phyloP scores from a whole-genome alignment of 2,888 invertebrate species.

The Pteria penguin region DNA sequence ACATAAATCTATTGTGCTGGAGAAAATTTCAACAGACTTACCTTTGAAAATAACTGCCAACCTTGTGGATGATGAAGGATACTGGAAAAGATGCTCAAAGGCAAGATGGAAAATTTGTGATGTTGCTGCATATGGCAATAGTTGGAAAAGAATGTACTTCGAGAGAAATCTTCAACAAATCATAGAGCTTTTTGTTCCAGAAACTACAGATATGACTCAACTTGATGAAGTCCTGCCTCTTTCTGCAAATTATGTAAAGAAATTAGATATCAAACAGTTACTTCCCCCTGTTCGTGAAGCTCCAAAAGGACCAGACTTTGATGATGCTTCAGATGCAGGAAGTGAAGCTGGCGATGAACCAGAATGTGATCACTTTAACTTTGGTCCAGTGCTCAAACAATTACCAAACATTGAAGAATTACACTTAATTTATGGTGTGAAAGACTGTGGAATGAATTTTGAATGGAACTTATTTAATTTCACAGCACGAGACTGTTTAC shows the following conservation, averaged over 20 bases:
- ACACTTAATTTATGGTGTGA: slow-evolving; percentile 78
- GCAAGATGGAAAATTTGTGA: slow-evolving; percentile 79
- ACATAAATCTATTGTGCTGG: slow-evolving; percentile 76
- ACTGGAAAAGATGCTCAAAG: slow-evolving; percentile 79
- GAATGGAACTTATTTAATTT: slow-evolving; percentile 81
- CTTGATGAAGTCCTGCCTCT: slow-evolving; percentile 74
- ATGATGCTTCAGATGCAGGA: slow-evolving; percentile 76
- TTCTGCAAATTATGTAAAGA: slow-evolving; percentile 76
- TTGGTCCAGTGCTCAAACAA: slow-evolving; percentile 73
- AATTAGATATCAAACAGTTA: slow-evolving; percentile 76
- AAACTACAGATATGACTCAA: slow-evolving; percentile 73
- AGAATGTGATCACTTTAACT: slow-evolving; percentile 80
- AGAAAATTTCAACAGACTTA: slow-evolving; percentile 74
- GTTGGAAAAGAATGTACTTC: slow-evolving; percentile 80
- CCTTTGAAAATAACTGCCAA: slow-evolving; percentile 80
- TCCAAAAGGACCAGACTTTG: slow-evolving; percentile 75
- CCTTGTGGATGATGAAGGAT: slow-evolving; percentile 79
- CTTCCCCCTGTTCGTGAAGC: slow-evolving; percentile 79
- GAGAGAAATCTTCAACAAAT: slow-evolving; percentile 79
- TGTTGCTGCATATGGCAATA: slow-evolving; percentile 74
- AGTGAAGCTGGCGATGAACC: slow-evolving; percentile 78
- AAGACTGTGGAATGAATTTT: slow-evolving; percentile 81
- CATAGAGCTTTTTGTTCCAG: slow-evolving; percentile 79
- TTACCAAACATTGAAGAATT: slow-evolving; percentile 78
- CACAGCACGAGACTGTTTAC: slow-evolving; percentile 79